Evolutionary conservation across 1,140 invertebrate genomes (phyloP), one percentile per base, ranked within the genome.

Genomic region (Cheumatopsyche charites): DNA sequence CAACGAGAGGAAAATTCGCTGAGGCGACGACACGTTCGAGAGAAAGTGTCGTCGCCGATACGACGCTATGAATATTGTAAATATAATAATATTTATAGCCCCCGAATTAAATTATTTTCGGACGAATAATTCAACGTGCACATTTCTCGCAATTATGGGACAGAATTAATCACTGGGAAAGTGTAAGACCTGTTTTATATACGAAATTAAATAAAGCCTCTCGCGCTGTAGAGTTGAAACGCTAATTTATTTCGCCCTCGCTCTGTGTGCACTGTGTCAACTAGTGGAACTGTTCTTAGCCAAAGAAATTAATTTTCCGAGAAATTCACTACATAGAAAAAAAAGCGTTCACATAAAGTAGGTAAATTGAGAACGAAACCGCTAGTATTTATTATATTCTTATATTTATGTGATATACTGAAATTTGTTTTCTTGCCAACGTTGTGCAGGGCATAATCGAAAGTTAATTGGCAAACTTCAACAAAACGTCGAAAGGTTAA

Each of bases 401-500:
- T 25, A 58, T 11, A 21, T 58, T 58, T 23, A 58, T 58, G 7
- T 19, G 47, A 2, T 5, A 19, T 17, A 52, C 11, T n/a, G 11
- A 45, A 12, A 45, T n/a, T n/a, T 4, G 17, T 17, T 17, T 9
- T 52, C 4, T 58, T 6, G 17, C 12, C 17, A 9, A 26, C 7
- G 25, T 21, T 21, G 17, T 25, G 21, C 23, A 9, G 11, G 4
- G 9, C 19, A 23, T 58, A 58, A 58, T 58, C 55, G 55, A 58
- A 58, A 58, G 55, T 58, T 25, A 58, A 58, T 58, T 58, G 55
- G 21, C 17, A 58, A 58, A 58, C 55, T 58, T 58, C 23, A 36
- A 15, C 43, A 47, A 47, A 12, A 47, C 15, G 15, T 47, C 43
- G 43, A 13, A 12, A 47, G 15, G 43, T 47, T 4, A 47, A 47